A percentile compares a stretch with the other conserved stretches of the same genome.
phyloP scores from a whole-genome alignment of 2,113 vertebrate genomes.

The Ardeotis arabs region DNA sequence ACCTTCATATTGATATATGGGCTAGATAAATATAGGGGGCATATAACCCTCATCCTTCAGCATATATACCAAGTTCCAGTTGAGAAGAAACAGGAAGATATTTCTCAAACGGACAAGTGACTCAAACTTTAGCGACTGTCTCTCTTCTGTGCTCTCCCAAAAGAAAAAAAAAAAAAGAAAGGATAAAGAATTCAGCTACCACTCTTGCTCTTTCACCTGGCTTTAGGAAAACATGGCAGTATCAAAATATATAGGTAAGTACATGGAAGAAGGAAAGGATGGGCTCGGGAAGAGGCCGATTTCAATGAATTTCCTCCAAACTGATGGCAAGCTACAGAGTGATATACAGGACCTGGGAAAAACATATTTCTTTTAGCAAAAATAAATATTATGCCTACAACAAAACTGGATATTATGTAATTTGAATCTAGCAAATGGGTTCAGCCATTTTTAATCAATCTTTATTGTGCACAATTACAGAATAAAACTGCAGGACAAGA shows the following conservation, averaged over 20 bases:
- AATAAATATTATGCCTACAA: background rate
- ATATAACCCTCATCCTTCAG: background rate
- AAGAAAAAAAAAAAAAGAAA: background rate
- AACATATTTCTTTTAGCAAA: background rate
- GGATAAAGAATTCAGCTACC: accelerated
- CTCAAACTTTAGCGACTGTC: background rate
- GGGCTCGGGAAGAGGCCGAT: background rate
- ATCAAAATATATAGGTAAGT: accelerated
- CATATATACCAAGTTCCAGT: background rate
- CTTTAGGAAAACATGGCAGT: background rate
- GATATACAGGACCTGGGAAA: background rate
- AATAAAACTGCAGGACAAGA: background rate
- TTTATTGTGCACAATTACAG: background rate
- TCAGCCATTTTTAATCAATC: background rate
- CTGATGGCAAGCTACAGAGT: background rate
- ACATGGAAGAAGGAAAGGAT: background rate
- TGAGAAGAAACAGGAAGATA: background rate
- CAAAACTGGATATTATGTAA: background rate
- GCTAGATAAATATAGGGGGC: background rate
- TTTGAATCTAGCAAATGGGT: background rate
- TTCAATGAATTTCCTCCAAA: background rate
- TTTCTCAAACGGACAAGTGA: background rate
- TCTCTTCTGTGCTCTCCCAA: background rate
- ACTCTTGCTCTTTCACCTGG: background rate
- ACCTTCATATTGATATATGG: background rate